Conservation (phyloP, 2,888 invertebrate genomes). For the Drosophila subquinaria region DNA sequence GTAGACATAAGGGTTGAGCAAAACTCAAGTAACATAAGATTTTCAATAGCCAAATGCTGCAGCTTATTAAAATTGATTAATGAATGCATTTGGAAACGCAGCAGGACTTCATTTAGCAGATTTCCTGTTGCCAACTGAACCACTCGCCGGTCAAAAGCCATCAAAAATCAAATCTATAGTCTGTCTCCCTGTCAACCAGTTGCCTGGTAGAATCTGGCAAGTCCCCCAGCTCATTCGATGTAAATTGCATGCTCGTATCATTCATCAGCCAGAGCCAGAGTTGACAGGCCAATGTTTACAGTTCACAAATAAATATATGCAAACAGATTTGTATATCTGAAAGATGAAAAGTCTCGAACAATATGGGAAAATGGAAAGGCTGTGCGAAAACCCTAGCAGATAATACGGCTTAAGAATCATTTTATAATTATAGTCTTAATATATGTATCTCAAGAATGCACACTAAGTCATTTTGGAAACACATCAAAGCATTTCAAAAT, state of each 20-base stretch:
- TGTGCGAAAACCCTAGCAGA: no score
- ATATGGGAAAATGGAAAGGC: neutral
- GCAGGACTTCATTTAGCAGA: constrained; percentile 1
- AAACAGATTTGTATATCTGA: constrained; percentile 1
- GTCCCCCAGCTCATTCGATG: constrained; percentile 15
- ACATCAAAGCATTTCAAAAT: neutral
- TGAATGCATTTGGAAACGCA: constrained; percentile 8
- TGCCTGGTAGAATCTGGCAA: neutral
- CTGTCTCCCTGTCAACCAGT: constrained; percentile 17
- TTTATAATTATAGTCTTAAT: no score
- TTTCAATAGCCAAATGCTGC: neutral
- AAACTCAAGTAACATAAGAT: constrained; percentile 11
- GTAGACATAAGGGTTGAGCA: neutral
- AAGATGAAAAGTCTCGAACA: constrained; percentile 5
- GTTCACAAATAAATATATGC: constrained; percentile 19
- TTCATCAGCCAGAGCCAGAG: constrained; percentile 32
- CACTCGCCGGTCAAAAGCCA: constrained; percentile 10
- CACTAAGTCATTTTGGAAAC: no score
- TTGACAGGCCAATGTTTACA: constrained; percentile 33
- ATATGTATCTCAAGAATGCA: no score
- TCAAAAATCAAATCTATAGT: constrained; percentile 17
- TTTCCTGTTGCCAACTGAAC: constrained; percentile 1
- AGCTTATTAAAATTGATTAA: constrained; percentile 16
- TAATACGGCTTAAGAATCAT: no score
- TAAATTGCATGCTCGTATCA: constrained; percentile 21